Percentiles rank a stretch among this genome's conserved stretches.
Evolutionary conservation across 2,888 invertebrate species (phyloP).

Genomic region (Argynnis bischoffii): DNA sequence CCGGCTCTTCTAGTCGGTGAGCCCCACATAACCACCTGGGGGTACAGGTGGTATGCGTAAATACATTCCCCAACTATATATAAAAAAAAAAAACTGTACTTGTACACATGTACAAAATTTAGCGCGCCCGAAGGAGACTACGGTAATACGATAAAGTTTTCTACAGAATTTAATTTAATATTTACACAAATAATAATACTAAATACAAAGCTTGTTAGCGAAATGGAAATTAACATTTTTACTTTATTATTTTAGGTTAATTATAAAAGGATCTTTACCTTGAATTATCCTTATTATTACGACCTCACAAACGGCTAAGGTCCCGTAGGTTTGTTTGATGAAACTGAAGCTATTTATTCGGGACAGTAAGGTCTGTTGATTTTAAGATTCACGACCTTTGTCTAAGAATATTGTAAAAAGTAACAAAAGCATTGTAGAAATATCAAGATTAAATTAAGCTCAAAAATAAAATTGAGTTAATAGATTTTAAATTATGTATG

Average conservation of each 20-base stretch:
- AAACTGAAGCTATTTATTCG: conserved; percentile 15
- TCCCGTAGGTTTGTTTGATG: conserved; percentile 11
- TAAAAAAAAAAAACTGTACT: no score
- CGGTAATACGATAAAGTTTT: no score
- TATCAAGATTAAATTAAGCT: conserved; percentile 4
- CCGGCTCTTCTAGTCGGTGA: no score
- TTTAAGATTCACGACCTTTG: conserved; percentile 13
- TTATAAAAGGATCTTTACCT: conserved; percentile 9
- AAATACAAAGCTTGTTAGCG: neutral
- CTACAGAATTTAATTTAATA: neutral
- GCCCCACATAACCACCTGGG: no score
- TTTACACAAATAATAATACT: neutral
- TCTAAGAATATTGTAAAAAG: neutral
- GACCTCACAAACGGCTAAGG: conserved; percentile 6
- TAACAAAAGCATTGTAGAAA: neutral
- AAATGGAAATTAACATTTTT: conserved; percentile 1
- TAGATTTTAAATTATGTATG: neutral
- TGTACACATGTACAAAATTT: no score
- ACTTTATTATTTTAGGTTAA: conserved; percentile 12
- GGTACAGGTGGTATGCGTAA: no score
- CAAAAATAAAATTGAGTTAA: neutral
- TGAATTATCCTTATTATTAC: conserved; percentile 4
- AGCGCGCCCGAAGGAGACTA: no score
- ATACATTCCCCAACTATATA: no score
- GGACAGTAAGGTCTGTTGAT: conserved; percentile 15